Evolutionary conservation across 2,113 vertebrate species (phyloP).

Genomic region (Ophthalmolycus amberensis): DNA sequence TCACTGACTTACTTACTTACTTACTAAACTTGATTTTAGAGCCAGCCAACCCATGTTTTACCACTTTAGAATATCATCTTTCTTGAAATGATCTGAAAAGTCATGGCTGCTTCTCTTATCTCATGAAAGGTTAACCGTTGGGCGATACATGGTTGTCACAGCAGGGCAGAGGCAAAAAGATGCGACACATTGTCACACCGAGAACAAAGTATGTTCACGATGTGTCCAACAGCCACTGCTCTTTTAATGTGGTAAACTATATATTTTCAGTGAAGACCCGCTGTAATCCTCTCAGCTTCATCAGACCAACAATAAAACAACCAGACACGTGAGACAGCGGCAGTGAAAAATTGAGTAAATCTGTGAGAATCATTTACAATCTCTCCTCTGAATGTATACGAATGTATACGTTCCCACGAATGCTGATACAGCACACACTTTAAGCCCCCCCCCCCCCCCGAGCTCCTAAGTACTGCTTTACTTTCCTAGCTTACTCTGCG

Average conservation of each 20-base stretch:
- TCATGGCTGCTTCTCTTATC: background rate
- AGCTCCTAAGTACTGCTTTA: constrained; percentile 18
- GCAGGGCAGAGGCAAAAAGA: background rate
- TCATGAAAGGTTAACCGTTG: background rate
- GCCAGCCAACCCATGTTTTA: too few relatives aligned
- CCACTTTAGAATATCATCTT: background rate
- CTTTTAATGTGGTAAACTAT: background rate
- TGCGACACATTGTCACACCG: background rate
- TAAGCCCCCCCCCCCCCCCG: background rate
- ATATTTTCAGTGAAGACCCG: background rate
- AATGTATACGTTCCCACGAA: constrained; percentile 12
- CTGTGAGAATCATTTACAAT: constrained; percentile 4
- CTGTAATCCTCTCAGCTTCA: background rate
- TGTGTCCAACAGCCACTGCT: background rate
- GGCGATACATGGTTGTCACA: background rate
- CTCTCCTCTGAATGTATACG: background rate
- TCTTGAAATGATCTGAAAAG: background rate
- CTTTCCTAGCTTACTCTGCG: constrained; percentile 9
- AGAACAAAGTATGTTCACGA: background rate
- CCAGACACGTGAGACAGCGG: constrained; percentile 1
- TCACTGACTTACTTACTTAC: too few relatives aligned
- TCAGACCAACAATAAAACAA: constrained; percentile 13
- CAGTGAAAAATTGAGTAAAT: constrained; percentile 10
- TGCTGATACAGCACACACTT: constrained; percentile 20
- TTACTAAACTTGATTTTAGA: too few relatives aligned